Evolutionary conservation across 2,888 invertebrate species (phyloP).

Genomic region (Tortrix viridana): DNA sequence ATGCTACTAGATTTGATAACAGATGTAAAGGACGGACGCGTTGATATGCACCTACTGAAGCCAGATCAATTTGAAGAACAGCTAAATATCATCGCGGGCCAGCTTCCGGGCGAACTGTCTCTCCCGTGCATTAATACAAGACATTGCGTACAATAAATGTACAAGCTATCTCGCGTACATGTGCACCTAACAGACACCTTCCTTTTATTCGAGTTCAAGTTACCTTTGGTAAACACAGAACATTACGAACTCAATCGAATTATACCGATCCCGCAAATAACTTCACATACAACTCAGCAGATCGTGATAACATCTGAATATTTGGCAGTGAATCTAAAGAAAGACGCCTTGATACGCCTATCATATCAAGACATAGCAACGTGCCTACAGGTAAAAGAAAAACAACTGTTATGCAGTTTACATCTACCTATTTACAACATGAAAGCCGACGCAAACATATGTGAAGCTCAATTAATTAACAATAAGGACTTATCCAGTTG

Average conservation of each 20-base stretch:
- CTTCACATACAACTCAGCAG: background rate
- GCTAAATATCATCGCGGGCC: too few relatives aligned
- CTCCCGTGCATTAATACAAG: slow-evolving; percentile 17
- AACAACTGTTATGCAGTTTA: background rate
- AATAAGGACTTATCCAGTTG: slow-evolving; percentile 4
- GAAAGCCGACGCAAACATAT: slow-evolving; percentile 1
- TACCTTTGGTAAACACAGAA: background rate
- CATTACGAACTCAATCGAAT: slow-evolving; percentile 2
- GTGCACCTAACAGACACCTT: background rate
- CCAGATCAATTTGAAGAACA: too few relatives aligned
- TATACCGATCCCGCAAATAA: slow-evolving; percentile 4
- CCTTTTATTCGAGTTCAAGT: background rate
- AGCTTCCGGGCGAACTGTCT: too few relatives aligned
- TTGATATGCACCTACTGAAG: too few relatives aligned
- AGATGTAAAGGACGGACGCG: too few relatives aligned
- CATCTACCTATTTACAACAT: background rate
- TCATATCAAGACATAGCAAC: background rate
- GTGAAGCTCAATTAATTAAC: slow-evolving; percentile 7
- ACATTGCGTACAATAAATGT: slow-evolving; percentile 1
- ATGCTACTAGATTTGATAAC: too few relatives aligned
- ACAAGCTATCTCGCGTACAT: slow-evolving; percentile 3
- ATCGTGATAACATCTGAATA: background rate
- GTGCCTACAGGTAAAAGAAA: background rate
- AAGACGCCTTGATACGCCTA: background rate
- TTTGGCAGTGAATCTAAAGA: slow-evolving; percentile 4